Conservation (phyloP, 2,888 invertebrate genomes). For the Galerucella pusilla region DNA sequence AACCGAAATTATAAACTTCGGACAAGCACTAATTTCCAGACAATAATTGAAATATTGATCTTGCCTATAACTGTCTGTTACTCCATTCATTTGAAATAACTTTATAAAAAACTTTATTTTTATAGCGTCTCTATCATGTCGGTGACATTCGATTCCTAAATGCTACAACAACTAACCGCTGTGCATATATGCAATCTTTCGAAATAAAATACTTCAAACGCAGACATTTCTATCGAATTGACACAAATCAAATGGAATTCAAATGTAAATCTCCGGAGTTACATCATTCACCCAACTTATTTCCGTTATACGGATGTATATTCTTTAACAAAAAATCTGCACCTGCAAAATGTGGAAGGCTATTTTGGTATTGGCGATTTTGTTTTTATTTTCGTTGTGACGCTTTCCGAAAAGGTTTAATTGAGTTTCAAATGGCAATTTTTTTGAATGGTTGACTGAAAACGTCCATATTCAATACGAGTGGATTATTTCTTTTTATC, state of each 20-base stretch:
- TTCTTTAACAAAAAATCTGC: slow-evolving; percentile 22
- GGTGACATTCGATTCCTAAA: slow-evolving; percentile 27
- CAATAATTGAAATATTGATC: too few relatives aligned
- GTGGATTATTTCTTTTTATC: too few relatives aligned
- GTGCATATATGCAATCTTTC: slow-evolving; percentile 37
- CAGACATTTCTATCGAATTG: slow-evolving; percentile 40
- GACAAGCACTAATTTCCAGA: too few relatives aligned
- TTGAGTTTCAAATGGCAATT: neutral
- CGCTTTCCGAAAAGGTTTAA: neutral
- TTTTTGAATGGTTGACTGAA: too few relatives aligned
- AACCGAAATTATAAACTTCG: too few relatives aligned
- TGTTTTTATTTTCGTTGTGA: neutral
- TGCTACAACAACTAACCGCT: slow-evolving; percentile 33
- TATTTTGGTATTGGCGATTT: neutral
- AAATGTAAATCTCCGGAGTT: slow-evolving; percentile 36
- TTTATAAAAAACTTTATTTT: neutral
- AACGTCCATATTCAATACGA: too few relatives aligned
- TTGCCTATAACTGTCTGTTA: neutral
- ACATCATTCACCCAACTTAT: slow-evolving; percentile 30
- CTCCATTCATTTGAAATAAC: neutral
- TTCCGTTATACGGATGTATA: slow-evolving; percentile 7
- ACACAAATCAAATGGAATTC: slow-evolving; percentile 36
- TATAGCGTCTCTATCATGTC: slow-evolving; percentile 1
- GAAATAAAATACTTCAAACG: slow-evolving; percentile 44
- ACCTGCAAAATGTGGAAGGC: neutral